A percentile compares a stretch with the other conserved stretches of the same genome.
phyloP scores from a whole-genome alignment of 2,888 invertebrate species.

The Aspidapion aeneum region DNA sequence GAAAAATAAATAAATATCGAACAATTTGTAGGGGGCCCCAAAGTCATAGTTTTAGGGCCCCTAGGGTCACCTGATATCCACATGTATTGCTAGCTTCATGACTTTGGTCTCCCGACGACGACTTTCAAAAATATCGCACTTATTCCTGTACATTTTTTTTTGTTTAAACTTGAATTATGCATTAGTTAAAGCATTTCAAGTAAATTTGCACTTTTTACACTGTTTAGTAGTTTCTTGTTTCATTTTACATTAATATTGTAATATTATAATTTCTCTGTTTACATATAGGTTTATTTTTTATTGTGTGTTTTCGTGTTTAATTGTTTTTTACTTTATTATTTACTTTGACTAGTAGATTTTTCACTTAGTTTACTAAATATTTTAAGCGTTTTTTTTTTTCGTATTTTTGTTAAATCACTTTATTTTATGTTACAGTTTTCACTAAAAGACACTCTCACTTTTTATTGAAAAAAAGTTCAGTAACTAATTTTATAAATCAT shows the following conservation, averaged over 20 bases:
- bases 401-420: not conserved
- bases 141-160: not conserved
- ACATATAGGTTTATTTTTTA: too few relatives aligned
- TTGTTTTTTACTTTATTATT: not conserved
- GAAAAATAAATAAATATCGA: not conserved
- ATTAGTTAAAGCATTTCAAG: too few relatives aligned
- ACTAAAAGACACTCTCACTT: constrained; percentile 14
- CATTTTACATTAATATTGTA: too few relatives aligned
- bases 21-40: not conserved
- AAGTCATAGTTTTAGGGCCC: not conserved
- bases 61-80: too few relatives aligned
- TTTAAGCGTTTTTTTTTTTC: not conserved
- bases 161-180: too few relatives aligned
- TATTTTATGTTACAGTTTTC: not conserved
- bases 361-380: not conserved
- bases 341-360: not conserved
- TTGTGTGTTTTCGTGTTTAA: not conserved
- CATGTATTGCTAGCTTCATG: not conserved
- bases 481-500: constrained; percentile 46
- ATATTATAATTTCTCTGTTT: too few relatives aligned
- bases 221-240: too few relatives aligned
- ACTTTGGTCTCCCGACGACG: not conserved
- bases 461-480: not conserved
- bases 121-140: not conserved
- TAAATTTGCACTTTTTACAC: too few relatives aligned